A percentile compares a stretch with the other conserved stretches of the same genome.
Conservation (phyloP, 2,113 vertebrate species). For the Haemorhous mexicanus region DNA sequence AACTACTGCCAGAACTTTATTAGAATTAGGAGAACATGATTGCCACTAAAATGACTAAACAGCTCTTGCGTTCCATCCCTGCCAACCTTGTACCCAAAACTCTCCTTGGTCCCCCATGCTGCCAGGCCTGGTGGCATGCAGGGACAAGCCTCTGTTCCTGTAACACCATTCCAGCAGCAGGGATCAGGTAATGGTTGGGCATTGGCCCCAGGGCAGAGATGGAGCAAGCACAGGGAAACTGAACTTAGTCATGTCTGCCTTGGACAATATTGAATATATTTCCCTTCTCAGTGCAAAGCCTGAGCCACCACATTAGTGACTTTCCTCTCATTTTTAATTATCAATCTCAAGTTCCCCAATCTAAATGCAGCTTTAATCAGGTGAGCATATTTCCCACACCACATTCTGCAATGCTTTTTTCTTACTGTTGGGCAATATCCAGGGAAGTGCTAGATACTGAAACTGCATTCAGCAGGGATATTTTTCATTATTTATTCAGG, state of each 20-base stretch:
- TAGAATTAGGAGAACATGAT: background rate
- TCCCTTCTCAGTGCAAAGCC: background rate
- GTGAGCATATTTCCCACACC: background rate
- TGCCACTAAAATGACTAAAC: background rate
- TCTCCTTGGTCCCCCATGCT: background rate
- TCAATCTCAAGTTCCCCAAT: background rate
- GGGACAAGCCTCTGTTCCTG: rapidly evolving
- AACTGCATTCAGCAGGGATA: background rate
- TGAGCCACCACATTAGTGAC: background rate
- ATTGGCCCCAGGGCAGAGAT: background rate
- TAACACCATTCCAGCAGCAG: background rate
- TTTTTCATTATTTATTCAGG: background rate
- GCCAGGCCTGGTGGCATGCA: background rate
- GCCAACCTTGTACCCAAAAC: background rate
- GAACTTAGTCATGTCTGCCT: background rate
- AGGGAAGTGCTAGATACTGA: background rate
- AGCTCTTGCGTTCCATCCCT: background rate
- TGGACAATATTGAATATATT: background rate
- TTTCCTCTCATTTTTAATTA: background rate
- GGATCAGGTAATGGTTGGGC: background rate
- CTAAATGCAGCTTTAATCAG: background rate
- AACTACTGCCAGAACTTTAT: background rate
- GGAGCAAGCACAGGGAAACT: background rate
- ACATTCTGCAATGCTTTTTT: background rate
- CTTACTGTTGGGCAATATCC: background rate